These are phyloP conservation scores for Gadus chalcogrammus DNA, from an alignment of 2,113 vertebrate species.

Conservation along the genomic window DNA sequence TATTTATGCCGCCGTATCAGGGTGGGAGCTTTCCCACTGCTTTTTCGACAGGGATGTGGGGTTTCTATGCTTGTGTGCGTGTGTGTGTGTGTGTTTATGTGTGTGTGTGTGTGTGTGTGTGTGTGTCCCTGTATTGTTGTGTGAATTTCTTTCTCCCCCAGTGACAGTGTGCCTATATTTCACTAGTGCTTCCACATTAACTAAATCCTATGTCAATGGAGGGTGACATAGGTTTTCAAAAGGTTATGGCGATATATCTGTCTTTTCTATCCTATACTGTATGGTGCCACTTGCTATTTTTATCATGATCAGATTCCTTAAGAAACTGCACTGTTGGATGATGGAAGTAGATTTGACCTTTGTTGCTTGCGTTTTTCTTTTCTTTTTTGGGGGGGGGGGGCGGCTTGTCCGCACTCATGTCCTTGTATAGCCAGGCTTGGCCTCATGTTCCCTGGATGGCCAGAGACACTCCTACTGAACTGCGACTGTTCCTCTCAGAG, in stretches of 20 bases:
- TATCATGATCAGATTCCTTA: conserved; percentile 39
- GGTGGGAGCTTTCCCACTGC: conserved; percentile 35
- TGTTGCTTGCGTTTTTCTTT: conserved; percentile 63
- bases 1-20: conserved; percentile 77
- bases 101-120: too few relatives aligned
- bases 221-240: too few relatives aligned
- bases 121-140: background rate
- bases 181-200: too few relatives aligned
- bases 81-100: background rate
- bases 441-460: conserved; percentile 73
- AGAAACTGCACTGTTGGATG: conserved; percentile 55
- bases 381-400: background rate
- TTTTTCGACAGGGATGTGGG: conserved; percentile 41
- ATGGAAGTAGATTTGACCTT: conserved; percentile 67
- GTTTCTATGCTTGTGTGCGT: conserved; percentile 10
- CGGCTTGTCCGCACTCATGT: conserved; percentile 62
- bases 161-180: too few relatives aligned
- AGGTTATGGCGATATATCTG: too few relatives aligned
- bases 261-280: too few relatives aligned
- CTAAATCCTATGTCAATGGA: too few relatives aligned
- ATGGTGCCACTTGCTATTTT: too few relatives aligned
- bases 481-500: conserved; percentile 70
- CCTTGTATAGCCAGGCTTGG: conserved; percentile 67
- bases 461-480: conserved; percentile 74
- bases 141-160: conserved; percentile 1